Conservation (phyloP, 2,113 vertebrate species). For the Ammodramus savannarum region DNA sequence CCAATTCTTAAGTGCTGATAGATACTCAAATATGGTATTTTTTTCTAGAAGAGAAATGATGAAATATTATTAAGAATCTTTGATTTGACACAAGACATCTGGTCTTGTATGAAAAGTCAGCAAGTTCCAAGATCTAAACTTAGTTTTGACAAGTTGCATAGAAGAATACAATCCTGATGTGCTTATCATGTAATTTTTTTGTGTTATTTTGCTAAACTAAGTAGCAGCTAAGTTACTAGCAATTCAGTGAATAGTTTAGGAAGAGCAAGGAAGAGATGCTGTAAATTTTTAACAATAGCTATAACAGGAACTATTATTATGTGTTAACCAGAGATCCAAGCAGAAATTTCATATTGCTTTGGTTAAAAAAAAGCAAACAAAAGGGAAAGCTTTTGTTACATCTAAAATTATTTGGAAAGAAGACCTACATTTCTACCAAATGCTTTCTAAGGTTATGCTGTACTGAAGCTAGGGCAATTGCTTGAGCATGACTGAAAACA, state of each 20-base stretch:
- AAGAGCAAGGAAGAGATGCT: not conserved
- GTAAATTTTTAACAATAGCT: not conserved
- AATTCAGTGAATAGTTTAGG: not conserved
- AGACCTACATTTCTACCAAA: not conserved
- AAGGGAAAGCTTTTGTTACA: not conserved
- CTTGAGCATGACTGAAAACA: not conserved
- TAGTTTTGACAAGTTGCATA: not conserved
- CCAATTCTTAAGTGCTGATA: not conserved
- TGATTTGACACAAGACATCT: not conserved
- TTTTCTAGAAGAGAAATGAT: not conserved
- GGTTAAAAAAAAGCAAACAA: not conserved
- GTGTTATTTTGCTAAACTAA: not conserved
- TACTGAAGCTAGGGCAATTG: not conserved
- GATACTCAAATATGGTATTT: not conserved
- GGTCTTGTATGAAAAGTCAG: not conserved
- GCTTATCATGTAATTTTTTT: not conserved
- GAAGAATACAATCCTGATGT: not conserved
- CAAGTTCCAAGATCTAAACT: not conserved
- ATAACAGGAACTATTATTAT: not conserved
- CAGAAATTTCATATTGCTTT: not conserved
- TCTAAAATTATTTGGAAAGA: not conserved
- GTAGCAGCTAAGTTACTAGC: not conserved
- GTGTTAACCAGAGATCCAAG: not conserved
- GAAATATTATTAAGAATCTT: not conserved
- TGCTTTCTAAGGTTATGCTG: not conserved